phyloP scores from a whole-genome alignment of 2,113 vertebrate species.

The Pimephales promelas region DNA sequence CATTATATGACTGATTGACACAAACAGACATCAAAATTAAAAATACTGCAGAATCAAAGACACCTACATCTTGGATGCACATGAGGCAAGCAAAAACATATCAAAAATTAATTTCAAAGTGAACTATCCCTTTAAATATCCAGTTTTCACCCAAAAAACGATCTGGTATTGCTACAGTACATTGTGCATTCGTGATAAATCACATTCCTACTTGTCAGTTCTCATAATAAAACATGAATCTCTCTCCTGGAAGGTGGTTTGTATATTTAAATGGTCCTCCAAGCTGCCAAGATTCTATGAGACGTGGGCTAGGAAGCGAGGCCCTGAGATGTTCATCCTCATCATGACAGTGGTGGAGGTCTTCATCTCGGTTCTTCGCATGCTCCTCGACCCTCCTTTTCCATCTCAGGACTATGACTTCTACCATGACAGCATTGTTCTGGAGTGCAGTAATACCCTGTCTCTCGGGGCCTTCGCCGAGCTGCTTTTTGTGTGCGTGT shows the following conservation, averaged over 20 bases:
- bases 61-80: no score
- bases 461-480: conserved; percentile 62
- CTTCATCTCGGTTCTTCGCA: conserved; percentile 58
- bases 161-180: not conserved
- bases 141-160: not conserved
- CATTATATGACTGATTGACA: no score
- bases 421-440: conserved; percentile 68
- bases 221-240: conserved; percentile 32
- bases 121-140: no score
- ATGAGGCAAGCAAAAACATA: no score
- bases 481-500: conserved; percentile 64
- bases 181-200: not conserved
- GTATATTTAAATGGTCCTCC: conserved; percentile 82
- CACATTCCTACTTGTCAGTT: not conserved
- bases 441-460: conserved; percentile 76
- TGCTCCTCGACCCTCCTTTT: conserved; percentile 49
- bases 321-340: conserved; percentile 74
- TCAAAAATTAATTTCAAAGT: no score
- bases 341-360: conserved; percentile 57
- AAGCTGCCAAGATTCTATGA: conserved; percentile 74
- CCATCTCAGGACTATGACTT: conserved; percentile 65
- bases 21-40: no score
- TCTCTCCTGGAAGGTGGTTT: conserved; percentile 81
- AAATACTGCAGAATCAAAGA: no score
- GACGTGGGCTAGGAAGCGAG: conserved; percentile 77